A percentile compares a stretch with the other conserved stretches of the same genome.
Conservation (phyloP, 64 coral and sea anemone genomes). For the Pocillopora verrucosa region DNA sequence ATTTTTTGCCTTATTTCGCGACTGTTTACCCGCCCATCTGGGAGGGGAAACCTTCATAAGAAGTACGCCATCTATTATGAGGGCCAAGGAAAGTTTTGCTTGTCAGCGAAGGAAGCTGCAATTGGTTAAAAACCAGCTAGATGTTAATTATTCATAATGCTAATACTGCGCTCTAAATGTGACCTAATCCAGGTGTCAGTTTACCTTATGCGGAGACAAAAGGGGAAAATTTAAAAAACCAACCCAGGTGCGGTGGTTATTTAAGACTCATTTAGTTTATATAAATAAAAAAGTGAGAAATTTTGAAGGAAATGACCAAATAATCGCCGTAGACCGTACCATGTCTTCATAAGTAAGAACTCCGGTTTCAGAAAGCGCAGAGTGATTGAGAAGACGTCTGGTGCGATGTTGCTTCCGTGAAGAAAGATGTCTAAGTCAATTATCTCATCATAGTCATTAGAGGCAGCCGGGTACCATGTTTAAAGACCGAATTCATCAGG, state of each 20-base stretch:
- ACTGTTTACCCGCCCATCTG: neutral
- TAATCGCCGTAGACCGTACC: too few species aligned
- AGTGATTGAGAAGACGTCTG: too few species aligned
- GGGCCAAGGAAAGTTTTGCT: neutral
- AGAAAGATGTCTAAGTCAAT: too few species aligned
- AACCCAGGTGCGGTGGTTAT: neutral
- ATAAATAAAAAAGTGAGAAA: too few species aligned
- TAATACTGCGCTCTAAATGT: slow-evolving; percentile 6
- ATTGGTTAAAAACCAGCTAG: slow-evolving; percentile 17
- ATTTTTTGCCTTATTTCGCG: slow-evolving; percentile 6
- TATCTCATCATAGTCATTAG: too few species aligned
- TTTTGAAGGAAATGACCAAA: too few species aligned
- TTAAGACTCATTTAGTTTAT: neutral
- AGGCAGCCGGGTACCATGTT: too few species aligned
- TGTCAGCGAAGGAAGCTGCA: neutral
- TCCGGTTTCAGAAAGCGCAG: too few species aligned
- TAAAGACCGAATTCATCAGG: too few species aligned
- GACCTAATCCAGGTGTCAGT: slow-evolving; percentile 26
- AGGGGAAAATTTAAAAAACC: neutral
- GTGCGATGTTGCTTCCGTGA: too few species aligned
- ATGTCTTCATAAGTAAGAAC: too few species aligned
- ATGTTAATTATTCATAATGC: slow-evolving; percentile 6
- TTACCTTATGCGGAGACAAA: neutral
- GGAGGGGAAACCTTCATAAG: neutral
- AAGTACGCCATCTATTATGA: slow-evolving; percentile 5